Evolutionary conservation across 2,113 vertebrate genomes (phyloP), one percentile per base, ranked within the genome.

Genomic region (Toxotes jaculatrix): DNA sequence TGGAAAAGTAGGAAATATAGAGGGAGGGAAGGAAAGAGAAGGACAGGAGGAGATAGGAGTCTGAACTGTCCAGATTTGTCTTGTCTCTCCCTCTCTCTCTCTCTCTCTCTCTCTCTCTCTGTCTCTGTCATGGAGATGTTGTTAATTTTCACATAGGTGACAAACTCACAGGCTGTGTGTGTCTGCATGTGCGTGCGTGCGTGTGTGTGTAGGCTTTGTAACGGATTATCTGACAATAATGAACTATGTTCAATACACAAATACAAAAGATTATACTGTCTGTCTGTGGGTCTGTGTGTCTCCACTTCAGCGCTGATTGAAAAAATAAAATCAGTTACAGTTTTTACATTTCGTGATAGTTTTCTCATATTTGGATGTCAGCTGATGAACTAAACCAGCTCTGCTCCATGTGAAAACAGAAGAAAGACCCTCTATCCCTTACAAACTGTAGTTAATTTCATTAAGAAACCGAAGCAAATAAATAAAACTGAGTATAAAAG

Each of bases 81-180:
- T 8, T 40, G 38, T 65, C 31, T 74, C 53, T 38, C 51, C 74
- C 45, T 49, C 47, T 49, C 51, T 79, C 45, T 19, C 47, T 49
- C 47, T 49, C n/a, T 61, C 32, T 65, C 31, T 75, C 53, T 40
- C 45, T 19, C 47, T 49, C 47, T 49, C n/a, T 61, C 32, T 65
- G n/a, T 75, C 53, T 40, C 53, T 80, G 63, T 36, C 74, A 60
- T 5, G 12, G 60, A 59, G 51, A 75, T 79, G 70, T 65, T 74
- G 43, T 51, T 51, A n/a, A 86, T 83, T 83, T 66, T 61, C 76
- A 87, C 80, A 66, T 57, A 71, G 45, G 71, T 79, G 80, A 66
- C 36, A 79, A 36, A 64, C 34, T 49, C 11, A 55, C 12, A n/a
- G 36, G 4, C 4, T 56, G 45, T 21, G 49, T 21, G 49, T 21